Conservation (phyloP, 2,113 vertebrate species). For the Damaliscus lunatus region DNA sequence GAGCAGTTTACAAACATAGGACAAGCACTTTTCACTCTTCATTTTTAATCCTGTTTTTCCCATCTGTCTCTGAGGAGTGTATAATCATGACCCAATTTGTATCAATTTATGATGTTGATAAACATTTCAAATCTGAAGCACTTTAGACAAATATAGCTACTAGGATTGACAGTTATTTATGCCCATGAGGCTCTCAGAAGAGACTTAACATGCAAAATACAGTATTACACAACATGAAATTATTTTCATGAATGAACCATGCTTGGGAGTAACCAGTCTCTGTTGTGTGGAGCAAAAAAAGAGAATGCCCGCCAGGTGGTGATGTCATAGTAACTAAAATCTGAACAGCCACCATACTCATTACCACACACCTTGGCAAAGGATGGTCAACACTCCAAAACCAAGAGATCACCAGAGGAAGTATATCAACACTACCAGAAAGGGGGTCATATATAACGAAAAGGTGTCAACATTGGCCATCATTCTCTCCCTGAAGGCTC, state of each 20-base stretch:
- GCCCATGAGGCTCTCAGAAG: background rate
- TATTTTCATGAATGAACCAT: constrained; percentile 23
- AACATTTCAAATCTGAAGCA: constrained; percentile 13
- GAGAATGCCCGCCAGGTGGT: background rate
- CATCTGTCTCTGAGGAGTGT: background rate
- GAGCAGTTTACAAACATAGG: background rate
- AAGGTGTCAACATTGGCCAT: background rate
- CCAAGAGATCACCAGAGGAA: background rate
- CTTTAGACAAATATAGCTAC: constrained; percentile 15
- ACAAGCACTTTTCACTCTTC: background rate
- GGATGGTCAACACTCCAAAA: background rate
- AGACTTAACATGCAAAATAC: background rate
- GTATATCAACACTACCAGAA: background rate
- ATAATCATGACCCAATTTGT: background rate
- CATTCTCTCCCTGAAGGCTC: background rate
- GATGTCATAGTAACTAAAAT: background rate
- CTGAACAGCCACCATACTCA: background rate
- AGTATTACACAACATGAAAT: background rate
- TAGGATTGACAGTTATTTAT: background rate
- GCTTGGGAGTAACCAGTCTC: background rate
- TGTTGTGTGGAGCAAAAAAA: background rate
- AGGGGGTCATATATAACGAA: background rate
- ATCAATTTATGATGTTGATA: background rate
- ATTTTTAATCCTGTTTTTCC: background rate
- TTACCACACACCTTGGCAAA: background rate